phyloP scores from a whole-genome alignment of 2,797 vertebrate genomes.

The Hyperoplus immaculatus region DNA sequence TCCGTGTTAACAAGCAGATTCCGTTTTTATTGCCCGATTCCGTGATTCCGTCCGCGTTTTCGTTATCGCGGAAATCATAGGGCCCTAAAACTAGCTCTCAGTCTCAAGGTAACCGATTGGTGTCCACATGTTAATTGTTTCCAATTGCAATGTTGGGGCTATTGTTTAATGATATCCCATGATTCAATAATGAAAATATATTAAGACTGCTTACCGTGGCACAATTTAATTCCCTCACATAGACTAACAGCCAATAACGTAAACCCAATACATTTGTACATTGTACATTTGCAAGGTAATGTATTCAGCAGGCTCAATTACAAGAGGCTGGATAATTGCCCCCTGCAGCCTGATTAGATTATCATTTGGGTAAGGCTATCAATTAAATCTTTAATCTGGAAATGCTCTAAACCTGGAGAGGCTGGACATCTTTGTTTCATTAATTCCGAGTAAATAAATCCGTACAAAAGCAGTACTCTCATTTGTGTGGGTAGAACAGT shows the following conservation, averaged over 20 bases:
- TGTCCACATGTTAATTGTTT: constrained; percentile 4
- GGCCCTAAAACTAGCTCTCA: no score
- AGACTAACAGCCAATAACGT: neutral
- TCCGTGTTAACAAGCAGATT: no score
- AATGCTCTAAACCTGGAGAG: constrained; percentile 5
- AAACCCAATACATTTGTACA: neutral
- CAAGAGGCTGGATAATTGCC: constrained; percentile 1
- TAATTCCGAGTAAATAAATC: constrained; percentile 21
- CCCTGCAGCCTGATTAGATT: constrained; percentile 17
- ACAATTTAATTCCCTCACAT: neutral
- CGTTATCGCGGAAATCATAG: no score
- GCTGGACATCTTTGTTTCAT: neutral
- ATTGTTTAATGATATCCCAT: neutral
- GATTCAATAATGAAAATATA: neutral
- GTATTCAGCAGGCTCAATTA: constrained; percentile 7
- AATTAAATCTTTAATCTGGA: neutral
- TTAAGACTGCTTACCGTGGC: neutral
- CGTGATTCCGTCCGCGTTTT: no score
- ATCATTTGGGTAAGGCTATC: constrained; percentile 1
- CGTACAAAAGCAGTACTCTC: neutral
- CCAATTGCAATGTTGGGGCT: neutral
- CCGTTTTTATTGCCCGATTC: no score
- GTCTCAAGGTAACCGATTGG: neutral
- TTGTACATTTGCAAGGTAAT: neutral
- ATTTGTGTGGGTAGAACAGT: neutral